These are phyloP conservation scores for Cyclargus thomasi DNA, from an alignment of 1,140 invertebrate genomes.

Conservation along the genomic window DNA sequence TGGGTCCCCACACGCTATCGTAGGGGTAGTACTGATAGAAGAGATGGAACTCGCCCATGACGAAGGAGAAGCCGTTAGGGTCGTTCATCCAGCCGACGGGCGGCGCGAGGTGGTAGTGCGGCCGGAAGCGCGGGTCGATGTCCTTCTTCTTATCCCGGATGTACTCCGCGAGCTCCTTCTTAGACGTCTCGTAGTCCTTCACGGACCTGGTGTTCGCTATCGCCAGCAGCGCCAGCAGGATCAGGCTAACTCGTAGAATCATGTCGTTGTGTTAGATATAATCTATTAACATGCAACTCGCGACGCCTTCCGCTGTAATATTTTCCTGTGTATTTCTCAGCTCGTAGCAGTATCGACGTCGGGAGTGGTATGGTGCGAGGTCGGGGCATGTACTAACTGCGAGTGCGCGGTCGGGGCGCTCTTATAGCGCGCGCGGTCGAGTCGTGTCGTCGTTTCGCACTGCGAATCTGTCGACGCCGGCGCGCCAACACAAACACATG, in stretches of 20 bases:
- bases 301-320: background rate
- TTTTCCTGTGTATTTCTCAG: background rate
- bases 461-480: background rate
- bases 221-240: constrained; percentile 2
- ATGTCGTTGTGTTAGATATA: background rate
- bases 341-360: too few relatives aligned
- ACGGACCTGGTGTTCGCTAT: background rate
- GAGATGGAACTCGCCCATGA: constrained; percentile 59
- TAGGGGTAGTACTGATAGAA: constrained; percentile 69
- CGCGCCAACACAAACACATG: background rate
- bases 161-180: constrained; percentile 46
- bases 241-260: background rate
- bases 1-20: constrained; percentile 53
- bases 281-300: background rate
- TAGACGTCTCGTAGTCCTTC: constrained; percentile 28
- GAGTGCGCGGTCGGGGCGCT: background rate
- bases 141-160: constrained; percentile 42
- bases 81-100: constrained; percentile 71
- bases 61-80: constrained; percentile 65
- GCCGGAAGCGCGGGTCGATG: constrained; percentile 46
- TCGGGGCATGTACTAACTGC: too few relatives aligned
- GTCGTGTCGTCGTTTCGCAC: background rate
- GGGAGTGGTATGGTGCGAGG: too few relatives aligned
- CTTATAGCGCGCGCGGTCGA: background rate
- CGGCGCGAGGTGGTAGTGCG: constrained; percentile 52